Evolutionary conservation across 2,888 invertebrate genomes (phyloP), one percentile per base, ranked within the genome.

Genomic region (Lasioglossum pauxillum): DNA sequence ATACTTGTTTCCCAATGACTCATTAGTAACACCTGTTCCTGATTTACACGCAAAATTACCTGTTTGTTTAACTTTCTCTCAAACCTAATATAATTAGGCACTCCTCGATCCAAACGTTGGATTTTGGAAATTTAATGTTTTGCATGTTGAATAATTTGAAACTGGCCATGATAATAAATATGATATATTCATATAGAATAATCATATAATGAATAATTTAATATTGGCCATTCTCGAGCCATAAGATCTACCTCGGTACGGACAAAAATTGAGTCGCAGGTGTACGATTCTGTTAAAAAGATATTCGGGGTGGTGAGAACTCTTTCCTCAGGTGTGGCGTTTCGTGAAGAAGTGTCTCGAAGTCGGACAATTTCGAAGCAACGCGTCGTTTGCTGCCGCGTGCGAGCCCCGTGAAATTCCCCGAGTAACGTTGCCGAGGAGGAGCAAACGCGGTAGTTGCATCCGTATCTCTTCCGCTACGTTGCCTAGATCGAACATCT

Each of bases 401-500:
- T 2, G 64, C 67, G 35, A 19, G 67, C 35, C n/a, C 35, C 57
- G 75, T 60, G 27, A 72, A 57, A 67, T 76, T 44, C 23, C 5
- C 14, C n/a, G 71, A 35, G 4, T 16, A 49, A 49, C n/a, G n/a
- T 73, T 76, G 31, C 60, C 16, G 71, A 38, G 46, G n/a, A 57
- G 16, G 57, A 80, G 69, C 35, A 67, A 80, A 77, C 72, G 77
- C 57, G 82, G 14, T 27, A 46, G 78, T 64, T 38, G 53, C 12
- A 53, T 75, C 60, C 75, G 71, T 87, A 87, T 87, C 86, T 85
- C 86, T 87, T 87, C 86, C 85, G 41, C 57, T 53, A 79, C 72
- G 79, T 79, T 84, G 81, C 76, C 23, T 69, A 67, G 71, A 81
- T 80, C 75, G 79, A 69, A 41, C 85, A 64, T 74, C 79, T 77